Percentiles rank a stretch among this genome's conserved stretches.
Conservation (phyloP, 2,797 vertebrate species). For the Spea hammondii region DNA sequence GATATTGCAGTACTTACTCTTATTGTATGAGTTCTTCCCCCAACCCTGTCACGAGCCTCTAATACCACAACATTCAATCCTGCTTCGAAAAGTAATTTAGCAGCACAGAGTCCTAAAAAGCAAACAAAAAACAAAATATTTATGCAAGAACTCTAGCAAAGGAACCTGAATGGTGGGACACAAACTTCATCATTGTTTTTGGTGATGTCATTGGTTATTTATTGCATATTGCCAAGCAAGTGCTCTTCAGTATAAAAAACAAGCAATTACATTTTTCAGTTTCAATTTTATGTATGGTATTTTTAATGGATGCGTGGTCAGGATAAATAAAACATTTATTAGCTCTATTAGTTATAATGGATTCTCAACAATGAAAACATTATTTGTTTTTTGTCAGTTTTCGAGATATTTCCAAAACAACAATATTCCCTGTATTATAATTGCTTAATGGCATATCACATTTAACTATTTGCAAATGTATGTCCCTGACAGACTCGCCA, state of each 20-base stretch:
- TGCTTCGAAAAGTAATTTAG: constrained; percentile 70
- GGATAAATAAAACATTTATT: too few relatives aligned
- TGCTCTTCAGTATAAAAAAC: constrained; percentile 1
- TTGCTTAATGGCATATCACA: too few relatives aligned
- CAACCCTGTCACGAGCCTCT: constrained; percentile 75
- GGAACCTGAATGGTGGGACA: neutral
- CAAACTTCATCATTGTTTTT: neutral
- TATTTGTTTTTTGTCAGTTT: too few relatives aligned
- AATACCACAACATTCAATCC: constrained; percentile 71
- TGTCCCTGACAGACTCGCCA: too few relatives aligned
- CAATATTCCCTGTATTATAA: too few relatives aligned
- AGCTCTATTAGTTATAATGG: too few relatives aligned
- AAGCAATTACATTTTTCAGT: too few relatives aligned
- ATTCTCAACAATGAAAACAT: too few relatives aligned
- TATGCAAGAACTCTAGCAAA: neutral
- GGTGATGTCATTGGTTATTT: constrained; percentile 5
- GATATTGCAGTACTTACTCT: constrained; percentile 60
- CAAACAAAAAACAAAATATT: neutral
- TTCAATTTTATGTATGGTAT: too few relatives aligned
- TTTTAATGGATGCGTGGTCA: too few relatives aligned
- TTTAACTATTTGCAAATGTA: too few relatives aligned
- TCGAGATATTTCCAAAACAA: too few relatives aligned
- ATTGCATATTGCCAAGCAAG: constrained; percentile 6
- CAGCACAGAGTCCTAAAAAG: constrained; percentile 72
- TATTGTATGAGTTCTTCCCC: constrained; percentile 75